These are phyloP conservation scores for Neogale vison DNA, from an alignment of 2,113 vertebrate species.

Conservation along the genomic window DNA sequence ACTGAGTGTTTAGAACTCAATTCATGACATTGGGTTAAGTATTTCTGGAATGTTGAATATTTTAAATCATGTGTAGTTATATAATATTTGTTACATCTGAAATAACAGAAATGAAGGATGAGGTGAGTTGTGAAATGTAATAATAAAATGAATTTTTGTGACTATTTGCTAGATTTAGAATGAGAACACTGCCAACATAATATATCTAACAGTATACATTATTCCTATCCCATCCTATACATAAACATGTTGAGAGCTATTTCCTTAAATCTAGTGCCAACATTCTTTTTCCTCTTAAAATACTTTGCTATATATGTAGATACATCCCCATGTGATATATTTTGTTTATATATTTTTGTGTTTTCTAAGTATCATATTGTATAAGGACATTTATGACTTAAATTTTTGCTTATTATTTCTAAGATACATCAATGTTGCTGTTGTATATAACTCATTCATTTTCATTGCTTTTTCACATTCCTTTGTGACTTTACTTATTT, in stretches of 20 bases:
- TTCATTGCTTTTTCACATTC: background rate
- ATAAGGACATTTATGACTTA: background rate
- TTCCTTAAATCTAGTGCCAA: background rate
- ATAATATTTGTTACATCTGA: background rate
- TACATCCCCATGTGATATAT: background rate
- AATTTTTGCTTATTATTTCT: background rate
- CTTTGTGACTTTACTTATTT: background rate
- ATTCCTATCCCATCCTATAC: background rate
- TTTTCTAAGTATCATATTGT: background rate
- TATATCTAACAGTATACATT: fast-evolving
- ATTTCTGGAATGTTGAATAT: background rate
- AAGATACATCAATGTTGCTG: background rate
- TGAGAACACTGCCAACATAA: background rate
- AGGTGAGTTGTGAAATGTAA: background rate
- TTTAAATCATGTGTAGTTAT: background rate
- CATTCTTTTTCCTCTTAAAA: background rate
- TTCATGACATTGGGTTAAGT: background rate
- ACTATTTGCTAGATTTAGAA: background rate
- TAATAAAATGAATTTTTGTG: background rate
- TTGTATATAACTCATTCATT: background rate
- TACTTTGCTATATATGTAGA: background rate
- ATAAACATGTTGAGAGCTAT: background rate
- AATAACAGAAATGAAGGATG: background rate
- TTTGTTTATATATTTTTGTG: background rate
- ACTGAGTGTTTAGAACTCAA: background rate